phyloP scores from a whole-genome alignment of 2,888 invertebrate species.

The Hyposoter didymator region DNA sequence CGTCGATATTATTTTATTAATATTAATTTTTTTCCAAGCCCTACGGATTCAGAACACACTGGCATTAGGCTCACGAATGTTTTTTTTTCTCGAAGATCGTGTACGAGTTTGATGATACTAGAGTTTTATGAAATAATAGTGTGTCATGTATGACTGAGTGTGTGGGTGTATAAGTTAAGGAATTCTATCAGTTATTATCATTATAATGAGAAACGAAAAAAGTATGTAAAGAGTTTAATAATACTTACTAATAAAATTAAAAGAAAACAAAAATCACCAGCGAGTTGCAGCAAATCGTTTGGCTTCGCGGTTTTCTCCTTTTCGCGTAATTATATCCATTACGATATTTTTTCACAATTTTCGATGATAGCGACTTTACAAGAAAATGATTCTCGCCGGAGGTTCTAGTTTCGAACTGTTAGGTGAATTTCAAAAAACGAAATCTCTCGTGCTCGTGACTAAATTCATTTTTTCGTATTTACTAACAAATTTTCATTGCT shows the following conservation, averaged over 20 bases:
- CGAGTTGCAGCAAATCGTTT: no score
- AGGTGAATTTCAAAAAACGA: no score
- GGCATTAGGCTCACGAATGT: conserved; percentile 68
- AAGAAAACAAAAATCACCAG: conserved; percentile 76
- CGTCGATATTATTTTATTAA: conserved; percentile 46
- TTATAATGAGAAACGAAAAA: conserved; percentile 76
- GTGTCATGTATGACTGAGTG: conserved; percentile 78
- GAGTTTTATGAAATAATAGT: conserved; percentile 74
- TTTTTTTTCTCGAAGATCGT: conserved; percentile 75
- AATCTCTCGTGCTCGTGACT: no score
- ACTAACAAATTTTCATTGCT: background rate
- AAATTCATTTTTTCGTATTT: no score
- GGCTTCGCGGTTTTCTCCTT: no score
- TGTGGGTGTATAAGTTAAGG: conserved; percentile 78
- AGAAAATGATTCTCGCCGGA: no score
- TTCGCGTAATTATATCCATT: no score
- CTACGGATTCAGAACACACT: conserved; percentile 48
- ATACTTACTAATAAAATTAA: conserved; percentile 80
- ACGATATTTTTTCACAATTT: no score
- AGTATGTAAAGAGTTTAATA: conserved; percentile 82
- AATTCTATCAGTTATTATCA: conserved; percentile 80
- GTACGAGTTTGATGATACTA: conserved; percentile 76
- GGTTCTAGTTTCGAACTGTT: no score
- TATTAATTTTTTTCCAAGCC: conserved; percentile 36
- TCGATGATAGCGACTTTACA: no score